Evolutionary conservation across 1,140 invertebrate genomes (phyloP), one percentile per base, ranked within the genome.

Genomic region (Atta colombica): DNA sequence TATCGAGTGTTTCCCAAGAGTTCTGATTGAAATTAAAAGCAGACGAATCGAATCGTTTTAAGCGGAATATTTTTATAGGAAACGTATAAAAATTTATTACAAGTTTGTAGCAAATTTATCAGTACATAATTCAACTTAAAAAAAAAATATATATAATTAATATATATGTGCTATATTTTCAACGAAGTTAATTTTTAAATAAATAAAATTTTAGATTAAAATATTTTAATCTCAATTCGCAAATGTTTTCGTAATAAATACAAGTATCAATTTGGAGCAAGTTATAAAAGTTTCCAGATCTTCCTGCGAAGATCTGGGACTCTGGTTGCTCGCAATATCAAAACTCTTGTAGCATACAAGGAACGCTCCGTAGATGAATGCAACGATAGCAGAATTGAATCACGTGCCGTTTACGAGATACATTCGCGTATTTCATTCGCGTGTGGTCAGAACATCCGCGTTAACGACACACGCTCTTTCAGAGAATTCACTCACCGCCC

Each of bases 381-480:
- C 65, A 69, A 63, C 61, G 78, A 74, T 89, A 51, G 16, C 77
- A 51, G 55, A 71, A 82, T 88, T 77, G 39, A 77, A 85, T 89
- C 88, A 85, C 72, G 85, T 89, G 18, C n/a, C 55, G 61, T 55
- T 88, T 84, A 87, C 78, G 51, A 75, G 58, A 81, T 18, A 10
- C 28, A 65, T 63, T 88, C 88, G 61, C 58, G 81, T 65, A 89
- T 88, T 88, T 86, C 84, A 51, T 81, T 88, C 88, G 77, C 77
- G 87, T 88, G 63, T 75, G 49, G 68, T 51, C 14, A 65, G 74
- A 53, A 63, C 28, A 65, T 81, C 21, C 51, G 25, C 16, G 53
- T 60, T 74, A 66, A 77, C 35, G 58, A 74, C 58, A 74, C 61
- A 74, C 21, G 63, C 77, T 68, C n/a, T 88, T 82, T 58, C 63